Base-by-base conservation (phyloP, 2,113 vertebrate species). In the Genyomyrus donnyi region DNA sequence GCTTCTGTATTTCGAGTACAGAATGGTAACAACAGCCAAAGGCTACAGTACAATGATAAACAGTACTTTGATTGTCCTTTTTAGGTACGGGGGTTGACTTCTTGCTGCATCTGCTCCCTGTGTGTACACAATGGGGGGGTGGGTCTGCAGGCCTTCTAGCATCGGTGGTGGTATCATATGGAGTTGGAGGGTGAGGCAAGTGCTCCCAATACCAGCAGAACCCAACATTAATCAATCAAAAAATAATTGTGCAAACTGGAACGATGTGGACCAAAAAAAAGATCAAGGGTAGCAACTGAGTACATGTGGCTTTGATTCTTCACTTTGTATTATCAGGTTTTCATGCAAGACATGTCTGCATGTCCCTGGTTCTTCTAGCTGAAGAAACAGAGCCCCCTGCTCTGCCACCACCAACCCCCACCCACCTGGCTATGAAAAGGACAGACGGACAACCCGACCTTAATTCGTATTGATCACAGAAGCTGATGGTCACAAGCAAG, bases 1-100 rank as follows among this genome's bases (percentile, higher is more conserved):
- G 83, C 9, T 49, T 85, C 50, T 62, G 87, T 24, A 70, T 85
- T 85, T 48, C 6, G 45, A 48, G 19, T 48, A 48, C 45, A 85
- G 83, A 87, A 53, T 5, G 85, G 85, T 53, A 19, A 87, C 48
- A 35, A 53, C 83, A 66, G 7, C 56, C 35, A 24, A 13, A 53
- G 31, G 88, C 62, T 89, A 83, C 70, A 89, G 70, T 89, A 89
- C 70, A 83, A 50, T 53, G 88, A 89, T 83, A 83, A 27, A 89
- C 88, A 89, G 88, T 84, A 89, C 66, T 21, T 35, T 1, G 46
- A 80, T 89, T 42, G 70, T 53, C 70, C 74, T 39, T 42, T 31
- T n/a, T 19, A 13, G 17, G 21, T 58, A 88, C 19, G 10, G 83
- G 13, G 83, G 19, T 48, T 46, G 15, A 17, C 21, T 85, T 77